Evolutionary conservation across 2,113 vertebrate species (phyloP), one percentile per base, ranked within the genome.

Genomic region (Poicephalus meyeri): DNA sequence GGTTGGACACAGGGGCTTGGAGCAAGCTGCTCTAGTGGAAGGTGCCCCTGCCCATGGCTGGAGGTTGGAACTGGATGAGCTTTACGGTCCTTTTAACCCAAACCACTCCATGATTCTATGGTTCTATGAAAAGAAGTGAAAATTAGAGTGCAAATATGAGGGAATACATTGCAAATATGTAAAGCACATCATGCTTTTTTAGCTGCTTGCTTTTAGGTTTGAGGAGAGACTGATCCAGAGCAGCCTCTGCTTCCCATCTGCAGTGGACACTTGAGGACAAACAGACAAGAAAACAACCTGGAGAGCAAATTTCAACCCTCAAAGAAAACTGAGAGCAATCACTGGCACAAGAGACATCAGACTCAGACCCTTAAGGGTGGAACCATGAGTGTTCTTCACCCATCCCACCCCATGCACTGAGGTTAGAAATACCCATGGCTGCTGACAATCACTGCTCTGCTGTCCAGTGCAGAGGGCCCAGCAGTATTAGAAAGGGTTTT

Each of bases 341-440:
- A 4, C 0, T 35, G 25, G 16, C 24, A 66, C 39, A 49, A 49
- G 12, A 35, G 25, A 37, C 8, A 13, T 28, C 28, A 9, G 15
- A 37, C 10, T 41, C 73, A 44, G 26, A 50, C 2, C 17, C 7
- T 17, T 8, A 13, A 47, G 35, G 0, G 0, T 28, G 24, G 24
- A 31, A 21, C 29, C 1, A 0, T 11, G 46, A 10, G n/a, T 13
- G 24, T 11, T 35, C 47, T 63, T 53, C 2, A 0, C 18, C 26
- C 25, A 3, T 5, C 10, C 11, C 72, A 86, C 10, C 49, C 35
- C 31, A 21, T 16, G 3, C 26, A 4, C 8, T 0, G 1, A 52
- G 26, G 37, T 17, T 4, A 46, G 37, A 35, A 17, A 33, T 23
- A 28, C 41, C 3, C 0, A 6, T 4, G 24, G 33, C 37, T 23